These are phyloP conservation scores for Synanthedon myopaeformis DNA, from an alignment of 2,888 invertebrate genomes.

Conservation along the genomic window DNA sequence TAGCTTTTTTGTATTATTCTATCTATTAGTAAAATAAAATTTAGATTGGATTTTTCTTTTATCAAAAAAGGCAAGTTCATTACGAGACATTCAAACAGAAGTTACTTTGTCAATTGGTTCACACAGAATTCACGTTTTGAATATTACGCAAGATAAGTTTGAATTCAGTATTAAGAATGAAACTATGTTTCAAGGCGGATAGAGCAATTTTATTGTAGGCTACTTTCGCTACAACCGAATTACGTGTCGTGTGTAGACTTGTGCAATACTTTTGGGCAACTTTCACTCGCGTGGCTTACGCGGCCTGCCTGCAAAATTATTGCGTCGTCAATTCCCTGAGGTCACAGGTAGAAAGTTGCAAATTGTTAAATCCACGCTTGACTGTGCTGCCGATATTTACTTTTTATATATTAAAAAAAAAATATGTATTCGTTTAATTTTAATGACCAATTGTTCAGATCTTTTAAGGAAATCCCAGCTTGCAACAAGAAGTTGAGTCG, in stretches of 20 bases:
- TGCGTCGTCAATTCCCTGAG: constrained; percentile 52
- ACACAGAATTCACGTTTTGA: no score
- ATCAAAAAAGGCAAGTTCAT: no score
- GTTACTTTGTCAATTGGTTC: no score
- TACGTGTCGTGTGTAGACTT: constrained; percentile 52
- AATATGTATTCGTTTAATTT: neutral
- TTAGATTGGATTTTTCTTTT: no score
- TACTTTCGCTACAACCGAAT: constrained; percentile 64
- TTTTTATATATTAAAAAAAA: no score
- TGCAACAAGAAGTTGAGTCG: constrained; percentile 50
- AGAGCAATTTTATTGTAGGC: constrained; percentile 13
- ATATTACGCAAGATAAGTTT: no score
- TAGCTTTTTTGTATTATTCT: no score
- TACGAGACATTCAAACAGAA: no score
- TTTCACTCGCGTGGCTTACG: constrained; percentile 62
- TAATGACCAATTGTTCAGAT: neutral
- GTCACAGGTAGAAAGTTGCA: constrained; percentile 55
- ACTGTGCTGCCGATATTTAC: neutral
- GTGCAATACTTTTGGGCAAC: constrained; percentile 68
- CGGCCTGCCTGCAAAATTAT: constrained; percentile 59
- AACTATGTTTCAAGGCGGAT: no score
- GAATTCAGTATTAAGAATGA: no score
- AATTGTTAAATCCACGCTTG: constrained; percentile 7
- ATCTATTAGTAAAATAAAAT: no score
- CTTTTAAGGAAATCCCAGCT: constrained; percentile 29